Evolutionary conservation across 2,797 vertebrate species (phyloP).

Genomic region (Mionectes olivaceus): DNA sequence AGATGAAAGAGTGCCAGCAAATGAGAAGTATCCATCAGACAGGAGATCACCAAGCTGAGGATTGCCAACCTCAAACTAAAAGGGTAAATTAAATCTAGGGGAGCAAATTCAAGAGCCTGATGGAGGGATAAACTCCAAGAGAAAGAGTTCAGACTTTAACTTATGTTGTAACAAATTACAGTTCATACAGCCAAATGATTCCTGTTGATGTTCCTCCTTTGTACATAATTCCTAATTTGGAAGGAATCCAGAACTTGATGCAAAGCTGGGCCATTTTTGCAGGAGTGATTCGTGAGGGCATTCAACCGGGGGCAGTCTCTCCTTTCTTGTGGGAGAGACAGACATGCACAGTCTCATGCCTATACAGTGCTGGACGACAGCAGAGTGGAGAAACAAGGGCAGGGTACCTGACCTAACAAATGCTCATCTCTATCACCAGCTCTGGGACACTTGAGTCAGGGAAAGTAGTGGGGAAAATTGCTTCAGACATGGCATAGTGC

Average conservation of each 20-base stretch:
- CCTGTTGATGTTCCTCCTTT: neutral
- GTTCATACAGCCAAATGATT: neutral
- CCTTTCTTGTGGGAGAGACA: neutral
- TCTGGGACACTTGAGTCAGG: neutral
- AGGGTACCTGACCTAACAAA: neutral
- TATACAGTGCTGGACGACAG: neutral
- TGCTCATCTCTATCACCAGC: neutral
- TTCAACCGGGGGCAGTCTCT: neutral
- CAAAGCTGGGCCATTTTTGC: neutral
- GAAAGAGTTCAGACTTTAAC: neutral
- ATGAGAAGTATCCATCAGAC: neutral
- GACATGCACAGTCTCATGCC: fast-evolving
- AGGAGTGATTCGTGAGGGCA: neutral
- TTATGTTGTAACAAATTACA: neutral
- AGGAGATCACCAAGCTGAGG: neutral
- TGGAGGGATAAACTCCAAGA: neutral
- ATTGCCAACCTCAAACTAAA: neutral
- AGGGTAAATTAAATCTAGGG: neutral
- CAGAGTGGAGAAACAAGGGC: neutral
- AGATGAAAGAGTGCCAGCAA: neutral
- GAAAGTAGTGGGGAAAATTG: neutral
- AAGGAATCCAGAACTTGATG: neutral
- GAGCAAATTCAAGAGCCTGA: neutral
- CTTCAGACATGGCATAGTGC: neutral
- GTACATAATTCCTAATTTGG: neutral